Evolutionary conservation across 2,113 vertebrate species (phyloP).

Genomic region (Ctenomys sociabilis): DNA sequence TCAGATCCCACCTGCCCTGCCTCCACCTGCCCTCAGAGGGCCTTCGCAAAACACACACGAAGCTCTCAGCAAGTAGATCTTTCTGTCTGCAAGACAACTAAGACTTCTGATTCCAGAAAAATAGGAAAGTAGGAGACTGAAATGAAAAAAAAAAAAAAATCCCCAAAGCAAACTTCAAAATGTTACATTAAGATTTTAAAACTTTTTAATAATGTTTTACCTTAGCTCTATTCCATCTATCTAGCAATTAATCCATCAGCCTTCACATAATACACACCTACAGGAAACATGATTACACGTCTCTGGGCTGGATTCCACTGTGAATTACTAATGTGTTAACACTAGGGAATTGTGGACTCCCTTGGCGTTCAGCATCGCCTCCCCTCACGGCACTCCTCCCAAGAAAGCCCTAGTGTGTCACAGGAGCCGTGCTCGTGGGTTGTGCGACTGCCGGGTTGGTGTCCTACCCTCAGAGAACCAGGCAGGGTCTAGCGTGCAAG

Average conservation of each 20-base stretch:
- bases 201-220: constrained; percentile 85
- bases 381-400: background rate
- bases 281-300: constrained; percentile 75
- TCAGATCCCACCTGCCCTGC: background rate
- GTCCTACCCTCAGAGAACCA: constrained; percentile 55
- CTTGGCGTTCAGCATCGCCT: constrained; percentile 35
- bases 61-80: background rate
- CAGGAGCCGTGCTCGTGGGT: constrained; percentile 50
- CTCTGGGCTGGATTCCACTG: constrained; percentile 69
- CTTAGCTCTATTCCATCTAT: constrained; percentile 83
- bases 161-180: constrained; percentile 78
- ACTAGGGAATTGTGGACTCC: constrained; percentile 71
- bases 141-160: constrained; percentile 53
- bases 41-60: background rate
- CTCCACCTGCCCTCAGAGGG: background rate
- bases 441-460: background rate
- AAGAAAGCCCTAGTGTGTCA: constrained; percentile 42
- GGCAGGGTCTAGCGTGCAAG: constrained; percentile 27
- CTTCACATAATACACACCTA: constrained; percentile 81
- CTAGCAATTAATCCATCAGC: constrained; percentile 85
- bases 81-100: background rate
- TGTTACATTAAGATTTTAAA: constrained; percentile 81
- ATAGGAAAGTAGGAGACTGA: constrained; percentile 56
- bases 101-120: constrained; percentile 40
- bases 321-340: constrained; percentile 78